A percentile compares a stretch with the other conserved stretches of the same genome.
Conservation (phyloP, 37 sponge, comb jelly and placozoan species). For the Corticium candelabrum region DNA sequence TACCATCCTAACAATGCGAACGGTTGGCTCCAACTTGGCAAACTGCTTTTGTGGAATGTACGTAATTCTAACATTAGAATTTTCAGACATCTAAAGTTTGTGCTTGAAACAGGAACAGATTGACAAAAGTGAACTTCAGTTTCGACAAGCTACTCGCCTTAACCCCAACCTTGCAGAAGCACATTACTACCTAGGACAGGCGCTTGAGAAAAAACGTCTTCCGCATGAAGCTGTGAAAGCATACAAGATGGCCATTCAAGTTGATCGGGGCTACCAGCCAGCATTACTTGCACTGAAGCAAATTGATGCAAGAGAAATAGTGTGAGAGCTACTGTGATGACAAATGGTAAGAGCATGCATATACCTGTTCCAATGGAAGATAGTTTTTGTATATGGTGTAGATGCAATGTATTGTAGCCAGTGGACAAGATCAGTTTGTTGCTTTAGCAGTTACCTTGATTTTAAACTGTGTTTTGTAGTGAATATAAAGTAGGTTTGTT, state of each 20-base stretch:
- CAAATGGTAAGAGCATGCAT: too few species aligned
- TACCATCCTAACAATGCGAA: background rate
- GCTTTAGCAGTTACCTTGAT: too few species aligned
- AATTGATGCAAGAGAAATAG: too few species aligned
- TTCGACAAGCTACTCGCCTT: background rate
- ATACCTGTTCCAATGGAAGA: too few species aligned
- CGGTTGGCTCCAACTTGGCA: background rate
- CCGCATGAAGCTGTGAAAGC: background rate
- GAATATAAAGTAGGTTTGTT: too few species aligned
- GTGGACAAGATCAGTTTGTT: too few species aligned
- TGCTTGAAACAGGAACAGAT: background rate
- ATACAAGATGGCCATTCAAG: background rate
- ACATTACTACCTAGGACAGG: background rate
- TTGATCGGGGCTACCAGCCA: too few species aligned
- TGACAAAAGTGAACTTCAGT: background rate
- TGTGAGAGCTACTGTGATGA: too few species aligned
- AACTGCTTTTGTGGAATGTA: background rate
- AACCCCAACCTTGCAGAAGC: background rate
- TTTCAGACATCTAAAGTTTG: background rate
- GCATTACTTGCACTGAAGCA: too few species aligned
- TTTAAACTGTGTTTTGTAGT: too few species aligned
- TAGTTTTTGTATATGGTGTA: too few species aligned
- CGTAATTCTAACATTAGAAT: background rate
- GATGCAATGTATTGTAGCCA: too few species aligned
- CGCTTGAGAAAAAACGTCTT: background rate